These are phyloP conservation scores for Lithobates sylvaticus DNA, from an alignment of 2,797 vertebrate species.

Conservation along the genomic window DNA sequence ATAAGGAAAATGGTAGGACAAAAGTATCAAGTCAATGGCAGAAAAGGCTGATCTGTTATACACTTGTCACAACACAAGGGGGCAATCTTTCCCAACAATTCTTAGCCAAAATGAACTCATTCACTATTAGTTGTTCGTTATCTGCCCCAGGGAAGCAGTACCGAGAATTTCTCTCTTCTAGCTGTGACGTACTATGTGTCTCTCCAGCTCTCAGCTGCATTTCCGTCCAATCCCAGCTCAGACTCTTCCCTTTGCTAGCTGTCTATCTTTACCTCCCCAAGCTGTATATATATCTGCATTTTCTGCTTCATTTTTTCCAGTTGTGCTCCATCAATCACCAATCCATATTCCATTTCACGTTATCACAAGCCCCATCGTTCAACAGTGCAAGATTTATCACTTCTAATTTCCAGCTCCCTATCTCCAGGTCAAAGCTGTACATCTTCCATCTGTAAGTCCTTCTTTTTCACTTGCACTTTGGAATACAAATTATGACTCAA, in stretches of 20 bases:
- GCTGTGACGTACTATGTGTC: constrained; percentile 53
- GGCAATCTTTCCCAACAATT: constrained; percentile 27
- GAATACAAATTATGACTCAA: constrained; percentile 18
- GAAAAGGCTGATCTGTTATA: background rate
- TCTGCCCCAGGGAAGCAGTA: constrained; percentile 55
- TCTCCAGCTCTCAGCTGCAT: constrained; percentile 49
- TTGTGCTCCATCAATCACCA: constrained; percentile 23
- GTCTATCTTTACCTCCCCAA: constrained; percentile 5
- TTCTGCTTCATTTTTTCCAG: background rate
- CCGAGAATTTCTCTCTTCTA: constrained; percentile 46
- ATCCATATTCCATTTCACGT: constrained; percentile 10
- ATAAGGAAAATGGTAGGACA: background rate
- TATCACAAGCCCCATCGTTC: constrained; percentile 23
- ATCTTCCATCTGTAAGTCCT: background rate
- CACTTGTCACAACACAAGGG: constrained; percentile 4
- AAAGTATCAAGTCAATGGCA: background rate
- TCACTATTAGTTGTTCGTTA: constrained; percentile 36
- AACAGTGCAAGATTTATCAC: constrained; percentile 15
- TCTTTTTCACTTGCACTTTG: background rate
- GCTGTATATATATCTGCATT: constrained; percentile 14
- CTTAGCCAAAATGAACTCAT: constrained; percentile 26
- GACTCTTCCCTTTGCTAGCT: constrained; percentile 9
- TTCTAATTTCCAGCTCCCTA: constrained; percentile 1
- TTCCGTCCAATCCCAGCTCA: constrained; percentile 8
- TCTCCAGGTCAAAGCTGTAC: constrained; percentile 9